Conservation (phyloP, 2,888 invertebrate species). For the Phania funesta region DNA sequence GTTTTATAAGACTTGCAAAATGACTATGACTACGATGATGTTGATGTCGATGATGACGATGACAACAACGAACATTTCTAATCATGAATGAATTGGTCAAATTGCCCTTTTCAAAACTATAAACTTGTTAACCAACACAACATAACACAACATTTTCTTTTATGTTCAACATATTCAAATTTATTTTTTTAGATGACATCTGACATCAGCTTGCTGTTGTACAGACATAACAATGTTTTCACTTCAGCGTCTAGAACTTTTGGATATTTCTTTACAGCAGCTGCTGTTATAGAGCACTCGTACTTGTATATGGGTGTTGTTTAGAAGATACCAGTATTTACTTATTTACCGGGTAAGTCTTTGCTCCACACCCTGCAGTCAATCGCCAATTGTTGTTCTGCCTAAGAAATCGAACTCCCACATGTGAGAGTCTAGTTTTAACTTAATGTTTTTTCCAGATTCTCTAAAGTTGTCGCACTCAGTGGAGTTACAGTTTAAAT, state of each 20-base stretch:
- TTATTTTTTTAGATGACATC: slow-evolving; percentile 63
- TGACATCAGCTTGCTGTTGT: slow-evolving; percentile 54
- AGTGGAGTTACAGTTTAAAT: slow-evolving; percentile 20
- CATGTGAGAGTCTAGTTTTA: slow-evolving; percentile 25
- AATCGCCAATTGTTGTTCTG: slow-evolving; percentile 7
- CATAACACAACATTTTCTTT: slow-evolving; percentile 45
- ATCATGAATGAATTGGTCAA: slow-evolving; percentile 62
- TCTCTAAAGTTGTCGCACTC: not conserved
- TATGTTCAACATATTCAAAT: slow-evolving; percentile 64
- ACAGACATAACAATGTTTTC: slow-evolving; percentile 35
- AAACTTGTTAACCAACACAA: slow-evolving; percentile 55
- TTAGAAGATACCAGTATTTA: slow-evolving; percentile 39
- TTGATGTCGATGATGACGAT: slow-evolving; percentile 21
- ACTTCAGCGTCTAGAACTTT: not conserved
- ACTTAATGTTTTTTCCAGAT: not conserved
- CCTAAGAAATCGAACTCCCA: slow-evolving; percentile 56
- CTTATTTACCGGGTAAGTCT: slow-evolving; percentile 24
- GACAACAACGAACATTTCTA: slow-evolving; percentile 43
- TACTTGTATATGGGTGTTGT: slow-evolving; percentile 17
- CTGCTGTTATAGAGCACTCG: not conserved
- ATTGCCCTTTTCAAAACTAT: slow-evolving; percentile 51
- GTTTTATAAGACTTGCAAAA: not conserved
- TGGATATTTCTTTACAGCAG: slow-evolving; percentile 6
- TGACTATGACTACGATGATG: slow-evolving; percentile 2
- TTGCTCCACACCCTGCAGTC: slow-evolving; percentile 20